Evolutionary conservation across 1,140 invertebrate genomes (phyloP), one percentile per base, ranked within the genome.

Genomic region (Macrobrachium rosenbergii): DNA sequence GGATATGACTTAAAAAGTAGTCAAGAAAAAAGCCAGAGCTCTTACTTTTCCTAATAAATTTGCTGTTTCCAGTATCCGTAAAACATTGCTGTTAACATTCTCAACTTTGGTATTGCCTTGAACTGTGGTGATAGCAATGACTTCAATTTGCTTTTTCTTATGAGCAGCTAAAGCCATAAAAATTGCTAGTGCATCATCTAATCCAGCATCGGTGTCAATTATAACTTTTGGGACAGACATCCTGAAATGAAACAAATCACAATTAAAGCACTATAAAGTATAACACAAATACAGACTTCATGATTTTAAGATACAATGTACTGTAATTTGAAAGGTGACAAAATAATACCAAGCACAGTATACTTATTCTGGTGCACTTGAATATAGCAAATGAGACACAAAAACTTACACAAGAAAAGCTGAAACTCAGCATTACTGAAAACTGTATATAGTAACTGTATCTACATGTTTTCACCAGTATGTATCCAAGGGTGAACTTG

Each of bases 111-210:
- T 94, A 90, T 95, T 95, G 5, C 95, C 95, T 80, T 93, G 91
- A 6, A 94, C 93, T 89, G 94, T 94, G 0, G 94, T 95, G 6
- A 96, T 93, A 0, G 93, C 95, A 83, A 94, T 91, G 10, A 95
- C 91, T 86, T 94, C 88, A 19, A 94, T 89, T 89, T 92, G 88
- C 6, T 77, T 59, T 28, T 77, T 28, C 58, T 81, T 76, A 72
- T 94, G 93, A 6, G 94, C 94, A 21, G 92, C 91, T 0, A 95
- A 90, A 2, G 95, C 90, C 86, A 95, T 89, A 19, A 94, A 90
- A 10, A 95, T 89, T 0, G 94, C 94, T 90, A 94, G 92, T 23
- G 94, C 94, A 92, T 95, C 95, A 90, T 95, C 95, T 21, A 93
- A 92, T 0, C 94, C 95, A 28, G 93, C 92, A 91, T 95, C 95